Conservation (phyloP, 2,797 vertebrate species). For the Tarsius wallacei region DNA sequence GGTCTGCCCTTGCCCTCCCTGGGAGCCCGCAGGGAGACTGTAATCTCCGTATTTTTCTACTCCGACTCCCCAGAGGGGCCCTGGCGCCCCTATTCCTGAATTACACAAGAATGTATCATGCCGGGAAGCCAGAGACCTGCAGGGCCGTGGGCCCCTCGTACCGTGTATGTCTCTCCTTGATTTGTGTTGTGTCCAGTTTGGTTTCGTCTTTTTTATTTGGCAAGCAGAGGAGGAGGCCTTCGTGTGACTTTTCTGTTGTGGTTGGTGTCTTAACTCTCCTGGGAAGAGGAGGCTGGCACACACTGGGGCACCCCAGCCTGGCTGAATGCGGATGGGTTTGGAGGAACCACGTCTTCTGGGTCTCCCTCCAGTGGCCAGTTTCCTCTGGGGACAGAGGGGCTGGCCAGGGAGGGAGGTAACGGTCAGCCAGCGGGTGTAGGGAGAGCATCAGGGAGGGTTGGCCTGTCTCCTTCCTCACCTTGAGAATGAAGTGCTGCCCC, state of each 20-base stretch:
- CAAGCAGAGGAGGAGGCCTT: conserved; percentile 60
- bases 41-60: conserved; percentile 74
- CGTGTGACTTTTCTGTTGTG: conserved; percentile 46
- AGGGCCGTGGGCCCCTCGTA: background rate
- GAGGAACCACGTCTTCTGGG: background rate
- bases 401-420: background rate
- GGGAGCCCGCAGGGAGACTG: conserved; percentile 63
- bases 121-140: conserved; percentile 81
- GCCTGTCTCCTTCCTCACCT: conserved; percentile 45
- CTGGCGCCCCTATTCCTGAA: conserved; percentile 62
- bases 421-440: background rate
- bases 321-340: background rate
- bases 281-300: conserved; percentile 11
- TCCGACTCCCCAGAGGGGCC: conserved; percentile 76
- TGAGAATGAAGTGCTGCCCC: background rate
- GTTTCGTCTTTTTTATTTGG: conserved; percentile 67
- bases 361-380: background rate
- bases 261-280: conserved; percentile 58
- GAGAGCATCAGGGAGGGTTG: background rate
- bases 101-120: conserved; percentile 87
- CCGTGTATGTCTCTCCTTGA: conserved; percentile 61
- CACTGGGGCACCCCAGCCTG: background rate
- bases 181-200: conserved; percentile 73
- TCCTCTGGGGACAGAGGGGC: background rate
- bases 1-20: conserved; percentile 38